Percentiles rank a stretch among this genome's conserved stretches.
phyloP scores from a whole-genome alignment of 2,888 invertebrate species.

The Biston betularia region DNA sequence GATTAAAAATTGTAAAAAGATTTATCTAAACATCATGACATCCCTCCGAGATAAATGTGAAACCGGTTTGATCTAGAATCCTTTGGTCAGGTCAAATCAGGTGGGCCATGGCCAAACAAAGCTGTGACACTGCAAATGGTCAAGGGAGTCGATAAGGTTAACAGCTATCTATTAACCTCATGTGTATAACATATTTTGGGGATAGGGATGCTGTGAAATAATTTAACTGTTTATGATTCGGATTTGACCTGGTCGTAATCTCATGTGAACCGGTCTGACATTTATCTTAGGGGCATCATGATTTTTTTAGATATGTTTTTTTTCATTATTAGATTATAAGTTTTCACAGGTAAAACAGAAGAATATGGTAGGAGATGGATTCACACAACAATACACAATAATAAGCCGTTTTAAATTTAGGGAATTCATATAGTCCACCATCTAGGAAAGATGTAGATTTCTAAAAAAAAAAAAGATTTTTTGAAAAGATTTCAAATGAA shows the following conservation, averaged over 20 bases:
- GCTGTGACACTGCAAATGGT: not conserved
- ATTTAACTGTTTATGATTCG: not conserved
- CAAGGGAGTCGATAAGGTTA: conserved; percentile 4
- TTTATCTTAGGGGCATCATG: not conserved
- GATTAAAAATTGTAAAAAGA: not conserved
- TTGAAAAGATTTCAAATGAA: too few species aligned
- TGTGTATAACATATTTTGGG: conserved; percentile 22
- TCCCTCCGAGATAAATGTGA: conserved; percentile 33
- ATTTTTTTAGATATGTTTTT: not conserved
- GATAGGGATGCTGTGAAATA: conserved; percentile 38
- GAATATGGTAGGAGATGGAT: too few species aligned
- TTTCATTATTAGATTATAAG: not conserved
- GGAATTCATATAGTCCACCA: too few species aligned
- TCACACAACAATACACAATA: too few species aligned
- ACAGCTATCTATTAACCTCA: not conserved
- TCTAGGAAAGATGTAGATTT: too few species aligned
- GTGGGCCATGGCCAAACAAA: conserved; percentile 1
- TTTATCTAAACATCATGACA: not conserved
- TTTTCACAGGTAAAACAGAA: too few species aligned
- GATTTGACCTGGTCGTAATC: not conserved
- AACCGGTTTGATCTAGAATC: conserved; percentile 38
- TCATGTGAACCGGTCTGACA: not conserved
- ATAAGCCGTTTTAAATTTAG: too few species aligned
- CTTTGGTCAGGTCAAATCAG: conserved; percentile 29
- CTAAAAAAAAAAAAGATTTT: too few species aligned